Base-by-base conservation (phyloP, 2,888 invertebrate species). In the Megalurothrips usitatus region DNA sequence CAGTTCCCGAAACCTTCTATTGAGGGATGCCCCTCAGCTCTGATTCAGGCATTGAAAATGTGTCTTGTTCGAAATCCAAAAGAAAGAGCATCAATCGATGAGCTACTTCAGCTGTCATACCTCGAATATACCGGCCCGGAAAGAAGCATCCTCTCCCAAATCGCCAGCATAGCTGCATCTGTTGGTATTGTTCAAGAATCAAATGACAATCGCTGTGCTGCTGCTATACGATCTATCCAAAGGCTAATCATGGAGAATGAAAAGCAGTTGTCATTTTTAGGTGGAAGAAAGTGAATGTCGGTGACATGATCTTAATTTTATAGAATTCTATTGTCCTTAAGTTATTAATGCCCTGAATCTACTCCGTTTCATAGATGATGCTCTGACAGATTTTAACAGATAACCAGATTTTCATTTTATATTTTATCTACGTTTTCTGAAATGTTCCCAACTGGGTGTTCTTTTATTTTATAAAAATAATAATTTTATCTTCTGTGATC, bases 61-160 rank as follows among this genome's bases (percentile, higher is more conserved):
- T 96, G 96, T 86, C 90, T 96, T 68, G 91, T 90, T 48, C 91
- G 93, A 86, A 91, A 95, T 86, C 92, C 92, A 17, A 92, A 92
- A 85, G 87, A 89, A 78, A 89, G 97, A 80, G 94, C 96, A 0
- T 91, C 92, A 0, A 93, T 95, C 10, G 90, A 91, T 52, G 92
- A 96, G 84, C 89, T 97, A 34, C 90, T 96, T 9, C 84, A 87
- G 49, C 87, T 91, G 84, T 87, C 88, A 1, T 90, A 90, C 80
- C 81, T 75, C 9, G 68, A 26, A 8, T 12, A 10, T 9, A 26
- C 26, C 10, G 68, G 68, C 9, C 68, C 68, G 1, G 68, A 75
- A 75, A 75, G 68, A 75, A 26, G 0, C 12, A 75, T 75, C 23
- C 23, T 75, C 26, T 75, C 68, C 12, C 68, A 75, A 75, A 26